Conservation (phyloP, 2,888 invertebrate genomes). For the Amblyteles armatorius region DNA sequence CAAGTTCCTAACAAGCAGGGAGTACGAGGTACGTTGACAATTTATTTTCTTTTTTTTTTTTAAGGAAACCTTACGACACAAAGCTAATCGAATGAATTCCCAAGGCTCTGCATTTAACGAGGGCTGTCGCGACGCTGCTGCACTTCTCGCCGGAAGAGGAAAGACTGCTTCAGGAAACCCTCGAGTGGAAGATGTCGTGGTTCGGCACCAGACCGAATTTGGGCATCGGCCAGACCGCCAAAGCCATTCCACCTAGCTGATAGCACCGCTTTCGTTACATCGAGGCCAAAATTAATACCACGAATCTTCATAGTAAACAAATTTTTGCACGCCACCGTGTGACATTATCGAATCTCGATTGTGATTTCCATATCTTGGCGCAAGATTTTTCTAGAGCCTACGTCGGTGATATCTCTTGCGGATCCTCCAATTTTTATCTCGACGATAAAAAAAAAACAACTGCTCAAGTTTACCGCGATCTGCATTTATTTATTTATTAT, state of each 20-base stretch:
- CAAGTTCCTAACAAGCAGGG: conserved; percentile 95
- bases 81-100: conserved; percentile 75
- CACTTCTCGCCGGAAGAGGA: conserved; percentile 95
- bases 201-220: conserved; percentile 88
- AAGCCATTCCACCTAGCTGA: conserved; percentile 87
- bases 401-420: conserved; percentile 17
- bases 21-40: conserved; percentile 86
- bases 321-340: conserved; percentile 30
- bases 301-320: conserved; percentile 29
- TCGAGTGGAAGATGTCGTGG: conserved; percentile 92
- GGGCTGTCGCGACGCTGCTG: conserved; percentile 94
- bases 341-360: conserved; percentile 58
- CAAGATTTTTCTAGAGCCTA: conserved; percentile 23
- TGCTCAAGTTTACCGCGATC: conserved; percentile 7
- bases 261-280: conserved; percentile 74
- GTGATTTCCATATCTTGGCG: conserved; percentile 40
- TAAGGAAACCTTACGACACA: not conserved
- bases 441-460: conserved; percentile 26
- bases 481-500: conserved; percentile 13
- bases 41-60: not conserved
- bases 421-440: conserved; percentile 29
- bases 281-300: conserved; percentile 35
- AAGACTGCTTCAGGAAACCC: conserved; percentile 91
- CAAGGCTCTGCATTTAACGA: conserved; percentile 95
- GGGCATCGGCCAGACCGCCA: conserved; percentile 86